Base-by-base conservation (phyloP, 2,797 vertebrate species). In the Picus viridis region DNA sequence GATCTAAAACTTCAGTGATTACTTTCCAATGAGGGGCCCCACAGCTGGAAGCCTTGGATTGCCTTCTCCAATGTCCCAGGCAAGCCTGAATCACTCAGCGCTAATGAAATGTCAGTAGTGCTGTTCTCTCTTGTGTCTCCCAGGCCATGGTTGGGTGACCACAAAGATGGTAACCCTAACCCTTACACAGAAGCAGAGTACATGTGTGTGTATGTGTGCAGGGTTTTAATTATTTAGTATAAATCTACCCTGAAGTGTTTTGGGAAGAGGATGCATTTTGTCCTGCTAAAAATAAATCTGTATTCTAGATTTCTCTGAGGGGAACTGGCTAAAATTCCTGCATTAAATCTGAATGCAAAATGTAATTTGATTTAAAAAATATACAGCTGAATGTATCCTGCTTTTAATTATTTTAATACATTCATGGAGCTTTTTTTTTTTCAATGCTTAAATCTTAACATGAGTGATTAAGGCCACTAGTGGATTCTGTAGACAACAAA, bases 311-410 rank as follows among this genome's bases (percentile, higher is more conserved):
- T 93, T 94, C 85, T 94, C 92, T 74, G 39, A 53, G 58, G 81
- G 77, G 90, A 93, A 68, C 2, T 30, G 67, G n/a, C 65, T 71
- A 53, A 73, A 93, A 88, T 76, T 85, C 7, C 3, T 71, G 34
- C 45, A 70, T 80, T 89, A 68, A 43, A 80, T 74, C 56, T 51
- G 26, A 92, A 39, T 7, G 80, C 75, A 88, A 67, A 32, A 27
- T 90, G 41, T 77, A 72, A 47, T 96, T 92, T 94, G 73, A 95
- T 96, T 54, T 9, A 86, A 92, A 92, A 90, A 80, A 15, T 36
- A 2, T 67, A 76, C 73, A 53, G 61, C 30, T 84, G 76, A 70
- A 84, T 88, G 39, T 49, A 51, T 32, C 26, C 10, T 62, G 73
- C 11, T 58, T 76, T 68, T 51, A 89, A 85, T 70, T 26, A 54